Base-by-base conservation (phyloP, 2,113 vertebrate genomes). In the Lepus europaeus region DNA sequence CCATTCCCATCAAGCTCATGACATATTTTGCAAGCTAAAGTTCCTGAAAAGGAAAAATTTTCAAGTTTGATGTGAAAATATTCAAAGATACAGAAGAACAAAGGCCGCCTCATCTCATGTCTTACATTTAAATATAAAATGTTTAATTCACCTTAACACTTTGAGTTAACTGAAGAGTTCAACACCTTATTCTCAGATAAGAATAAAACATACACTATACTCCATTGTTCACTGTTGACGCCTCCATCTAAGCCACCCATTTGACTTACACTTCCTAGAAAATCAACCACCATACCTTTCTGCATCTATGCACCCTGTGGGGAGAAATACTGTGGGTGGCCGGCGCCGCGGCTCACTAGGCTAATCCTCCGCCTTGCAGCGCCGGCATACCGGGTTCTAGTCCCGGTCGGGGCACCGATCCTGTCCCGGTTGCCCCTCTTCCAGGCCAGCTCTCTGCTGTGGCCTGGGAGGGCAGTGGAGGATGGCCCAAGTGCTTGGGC, bases 1-100 rank as follows among this genome's bases (percentile, higher is more conserved):
- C 31, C 49, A 36, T 51, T 89, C 77, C 68, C 70, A 3, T 56
- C 53, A 66, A 79, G 33, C 39, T 85, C 64, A 59, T 86, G 68
- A 78, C 23, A 33, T 73, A 82, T 93, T 93, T 79, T 87, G 36
- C 45, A 93, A 97, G 77, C 70, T 91, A 66, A 69, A 77, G 20
- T 77, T 92, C 63, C 84, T 70, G 45, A 69, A 61, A 79, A 82
- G 56, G 61, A 74, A 82, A 84, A 83, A 9, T 51, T 51, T 86
- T 89, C 49, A 72, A 89, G 74, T 79, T 31, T 53, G 51, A 29
- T 85, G 66, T 31, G 56, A 80, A 61, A 79, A n/a, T 7, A 51
- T 53, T 90, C 31, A 88, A 11, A 73, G 16, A 23, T 25, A 36
- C 10, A 64, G 9, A 89, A 87, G 56, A n/a, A 10, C 6, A 68